phyloP scores from a whole-genome alignment of 1,140 invertebrate genomes.

The Drosophila fuyamai region DNA sequence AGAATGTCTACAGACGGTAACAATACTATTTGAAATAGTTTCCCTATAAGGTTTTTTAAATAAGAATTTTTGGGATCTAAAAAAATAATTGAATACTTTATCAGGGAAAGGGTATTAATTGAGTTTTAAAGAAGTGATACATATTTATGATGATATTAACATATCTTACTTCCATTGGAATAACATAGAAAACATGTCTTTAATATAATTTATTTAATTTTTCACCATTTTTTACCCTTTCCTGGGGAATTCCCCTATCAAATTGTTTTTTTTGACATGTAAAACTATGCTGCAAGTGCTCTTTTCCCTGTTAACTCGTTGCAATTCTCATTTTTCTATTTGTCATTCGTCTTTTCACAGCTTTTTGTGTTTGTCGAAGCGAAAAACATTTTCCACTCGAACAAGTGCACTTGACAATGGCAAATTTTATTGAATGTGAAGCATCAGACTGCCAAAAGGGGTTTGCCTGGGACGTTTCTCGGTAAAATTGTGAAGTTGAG shows the following conservation, averaged over 20 bases:
- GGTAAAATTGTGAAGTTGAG: slow-evolving; percentile 8
- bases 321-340: slow-evolving; percentile 33
- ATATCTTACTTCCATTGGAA: background rate
- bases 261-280: background rate
- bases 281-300: slow-evolving; percentile 16
- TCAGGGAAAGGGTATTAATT: too few relatives aligned
- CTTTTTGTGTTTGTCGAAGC: slow-evolving; percentile 29
- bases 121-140: too few relatives aligned
- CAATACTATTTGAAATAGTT: too few relatives aligned
- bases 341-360: slow-evolving; percentile 45
- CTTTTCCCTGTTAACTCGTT: slow-evolving; percentile 32
- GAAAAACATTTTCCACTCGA: slow-evolving; percentile 48
- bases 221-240: background rate
- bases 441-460: slow-evolving; percentile 14
- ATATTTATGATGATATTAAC: too few relatives aligned
- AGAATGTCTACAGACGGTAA: background rate
- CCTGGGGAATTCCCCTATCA: background rate
- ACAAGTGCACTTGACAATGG: slow-evolving; percentile 36
- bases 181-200: background rate
- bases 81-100: too few relatives aligned
- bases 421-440: slow-evolving; percentile 55
- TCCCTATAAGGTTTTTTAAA: too few relatives aligned
- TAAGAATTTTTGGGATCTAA: too few relatives aligned
- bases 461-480: slow-evolving; percentile 2
- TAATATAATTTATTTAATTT: background rate